Evolutionary conservation across 2,797 vertebrate genomes (phyloP).

Genomic region (Bradypodion pumilum): DNA sequence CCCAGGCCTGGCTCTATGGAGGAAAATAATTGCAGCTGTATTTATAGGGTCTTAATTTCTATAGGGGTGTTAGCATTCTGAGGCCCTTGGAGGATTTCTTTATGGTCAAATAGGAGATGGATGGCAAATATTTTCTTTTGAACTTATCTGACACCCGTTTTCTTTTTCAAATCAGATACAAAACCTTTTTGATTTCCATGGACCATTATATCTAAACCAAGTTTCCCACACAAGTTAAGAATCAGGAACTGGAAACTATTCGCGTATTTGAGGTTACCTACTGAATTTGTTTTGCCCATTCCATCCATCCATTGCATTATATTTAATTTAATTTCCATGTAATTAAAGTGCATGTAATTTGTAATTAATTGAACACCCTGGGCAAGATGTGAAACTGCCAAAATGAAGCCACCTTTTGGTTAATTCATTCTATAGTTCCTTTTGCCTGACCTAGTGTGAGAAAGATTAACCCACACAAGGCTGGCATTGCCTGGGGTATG

Average conservation of each 20-base stretch:
- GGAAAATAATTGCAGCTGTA: too few species aligned
- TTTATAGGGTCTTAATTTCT: neutral
- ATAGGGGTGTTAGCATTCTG: neutral
- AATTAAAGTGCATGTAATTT: neutral
- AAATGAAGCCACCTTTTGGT: too few species aligned
- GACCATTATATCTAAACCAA: too few species aligned
- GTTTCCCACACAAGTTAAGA: too few species aligned
- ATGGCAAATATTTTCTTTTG: neutral
- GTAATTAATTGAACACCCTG: neutral
- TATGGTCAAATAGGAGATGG: neutral
- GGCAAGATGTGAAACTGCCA: too few species aligned
- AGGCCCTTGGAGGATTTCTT: neutral
- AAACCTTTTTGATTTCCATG: neutral
- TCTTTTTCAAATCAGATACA: neutral
- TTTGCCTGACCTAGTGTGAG: too few species aligned
- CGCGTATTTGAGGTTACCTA: too few species aligned
- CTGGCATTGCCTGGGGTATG: too few species aligned
- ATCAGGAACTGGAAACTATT: too few species aligned
- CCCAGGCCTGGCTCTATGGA: neutral
- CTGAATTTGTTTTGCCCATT: too few species aligned
- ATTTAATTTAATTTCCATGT: conserved; percentile 16
- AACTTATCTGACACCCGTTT: neutral
- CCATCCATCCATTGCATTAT: neutral
- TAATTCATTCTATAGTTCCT: too few species aligned
- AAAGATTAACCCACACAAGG: too few species aligned